Evolutionary conservation across 2,113 vertebrate genomes (phyloP).

Genomic region (Saccopteryx bilineata): DNA sequence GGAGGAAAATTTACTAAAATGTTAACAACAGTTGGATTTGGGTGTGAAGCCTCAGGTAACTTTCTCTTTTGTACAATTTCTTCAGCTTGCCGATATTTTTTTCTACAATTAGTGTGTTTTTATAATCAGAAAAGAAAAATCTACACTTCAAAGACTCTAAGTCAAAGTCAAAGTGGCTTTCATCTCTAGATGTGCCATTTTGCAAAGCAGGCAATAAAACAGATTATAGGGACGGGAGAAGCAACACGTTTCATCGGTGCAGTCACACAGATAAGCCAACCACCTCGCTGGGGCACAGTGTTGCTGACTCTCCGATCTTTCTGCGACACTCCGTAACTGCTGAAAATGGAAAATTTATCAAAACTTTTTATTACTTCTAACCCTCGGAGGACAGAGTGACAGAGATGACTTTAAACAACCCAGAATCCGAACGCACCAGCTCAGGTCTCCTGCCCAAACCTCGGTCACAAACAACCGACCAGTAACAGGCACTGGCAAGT

Average conservation of each 20-base stretch:
- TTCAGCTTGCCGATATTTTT: conserved; percentile 47
- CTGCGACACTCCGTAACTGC: neutral
- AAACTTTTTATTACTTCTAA: neutral
- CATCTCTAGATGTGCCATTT: conserved; percentile 46
- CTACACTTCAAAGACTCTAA: conserved; percentile 70
- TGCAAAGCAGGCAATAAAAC: neutral
- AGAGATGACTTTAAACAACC: neutral
- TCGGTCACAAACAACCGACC: neutral
- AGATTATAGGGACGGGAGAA: fast-evolving
- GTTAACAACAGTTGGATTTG: neutral
- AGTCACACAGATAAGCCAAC: neutral
- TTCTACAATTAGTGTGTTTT: conserved; percentile 67
- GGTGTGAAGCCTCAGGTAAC: conserved; percentile 16
- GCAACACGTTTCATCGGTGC: fast-evolving
- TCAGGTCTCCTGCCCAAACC: neutral
- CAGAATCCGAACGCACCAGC: neutral
- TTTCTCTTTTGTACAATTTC: conserved; percentile 56
- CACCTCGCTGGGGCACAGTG: neutral
- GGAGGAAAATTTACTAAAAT: conserved; percentile 22
- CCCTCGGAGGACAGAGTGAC: neutral
- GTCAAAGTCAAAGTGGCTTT: conserved; percentile 71
- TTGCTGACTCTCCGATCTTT: neutral
- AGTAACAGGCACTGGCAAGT: neutral
- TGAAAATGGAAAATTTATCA: neutral
- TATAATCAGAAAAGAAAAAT: conserved; percentile 64